A percentile compares a stretch with the other conserved stretches of the same genome.
Evolutionary conservation across 2,888 invertebrate genomes (phyloP).

Genomic region (Drosophila borealis): DNA sequence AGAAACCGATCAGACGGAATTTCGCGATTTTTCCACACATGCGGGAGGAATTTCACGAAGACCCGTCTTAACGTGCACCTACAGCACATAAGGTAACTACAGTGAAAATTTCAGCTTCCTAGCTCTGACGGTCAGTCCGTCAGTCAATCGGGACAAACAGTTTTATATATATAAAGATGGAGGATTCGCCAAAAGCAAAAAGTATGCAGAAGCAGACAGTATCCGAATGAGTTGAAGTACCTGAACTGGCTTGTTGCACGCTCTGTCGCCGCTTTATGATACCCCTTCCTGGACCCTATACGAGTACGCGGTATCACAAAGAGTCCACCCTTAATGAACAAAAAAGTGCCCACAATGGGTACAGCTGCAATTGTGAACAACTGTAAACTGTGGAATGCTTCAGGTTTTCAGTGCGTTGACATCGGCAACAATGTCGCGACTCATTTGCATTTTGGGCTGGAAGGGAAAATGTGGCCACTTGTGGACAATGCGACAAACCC

Average conservation of each 20-base stretch:
- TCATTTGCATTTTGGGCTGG: slow-evolving; percentile 41
- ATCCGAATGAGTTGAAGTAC: not conserved
- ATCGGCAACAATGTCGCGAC: slow-evolving; percentile 13
- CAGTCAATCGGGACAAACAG: too few species aligned
- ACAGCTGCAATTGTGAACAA: slow-evolving; percentile 34
- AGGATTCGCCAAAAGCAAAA: too few species aligned
- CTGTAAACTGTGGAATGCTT: slow-evolving; percentile 8
- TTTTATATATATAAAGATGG: too few species aligned
- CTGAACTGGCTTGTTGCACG: not conserved
- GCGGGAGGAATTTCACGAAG: too few species aligned
- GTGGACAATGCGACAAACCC: slow-evolving; percentile 19
- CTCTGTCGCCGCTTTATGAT: not conserved
- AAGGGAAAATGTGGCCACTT: slow-evolving; percentile 51
- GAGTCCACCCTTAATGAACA: slow-evolving; percentile 31
- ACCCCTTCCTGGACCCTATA: not conserved
- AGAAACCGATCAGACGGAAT: too few species aligned
- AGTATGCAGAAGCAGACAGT: too few species aligned
- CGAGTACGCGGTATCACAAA: not conserved
- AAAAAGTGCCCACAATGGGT: not conserved
- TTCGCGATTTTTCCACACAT: too few species aligned
- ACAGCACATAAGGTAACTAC: too few species aligned
- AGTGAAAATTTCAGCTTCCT: too few species aligned
- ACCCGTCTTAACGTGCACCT: too few species aligned
- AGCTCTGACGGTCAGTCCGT: too few species aligned
- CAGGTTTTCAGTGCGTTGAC: slow-evolving; percentile 2